Evolutionary conservation across 2,888 invertebrate genomes (phyloP).

Genomic region (Arctia plantaginis): DNA sequence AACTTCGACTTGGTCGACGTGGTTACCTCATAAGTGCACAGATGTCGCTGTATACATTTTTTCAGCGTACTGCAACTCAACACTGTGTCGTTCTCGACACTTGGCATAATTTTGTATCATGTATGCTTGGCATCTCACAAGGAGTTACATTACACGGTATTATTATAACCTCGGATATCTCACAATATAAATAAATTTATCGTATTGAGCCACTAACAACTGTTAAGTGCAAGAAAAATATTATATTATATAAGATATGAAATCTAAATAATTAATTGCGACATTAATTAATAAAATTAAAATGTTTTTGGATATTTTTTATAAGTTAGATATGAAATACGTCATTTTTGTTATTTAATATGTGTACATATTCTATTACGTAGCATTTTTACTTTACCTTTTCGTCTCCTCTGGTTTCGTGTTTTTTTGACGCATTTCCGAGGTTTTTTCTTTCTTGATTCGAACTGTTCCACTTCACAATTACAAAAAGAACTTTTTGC

Average conservation of each 20-base stretch:
- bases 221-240: slow-evolving; percentile 28
- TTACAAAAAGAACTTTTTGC: slow-evolving; percentile 54
- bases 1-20: slow-evolving; percentile 17
- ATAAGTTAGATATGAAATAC: background rate
- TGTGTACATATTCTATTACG: background rate
- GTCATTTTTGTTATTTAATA: background rate
- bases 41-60: slow-evolving; percentile 52
- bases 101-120: slow-evolving; percentile 26
- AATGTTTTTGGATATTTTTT: background rate
- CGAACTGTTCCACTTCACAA: slow-evolving; percentile 35
- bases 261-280: background rate
- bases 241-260: background rate
- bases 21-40: slow-evolving; percentile 41
- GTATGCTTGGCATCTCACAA: slow-evolving; percentile 46
- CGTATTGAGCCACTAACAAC: slow-evolving; percentile 23
- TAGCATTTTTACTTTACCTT: slow-evolving; percentile 47
- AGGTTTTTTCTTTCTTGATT: slow-evolving; percentile 26
- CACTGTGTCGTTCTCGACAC: slow-evolving; percentile 26
- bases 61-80: slow-evolving; percentile 41
- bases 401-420: slow-evolving; percentile 53
- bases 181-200: slow-evolving; percentile 34
- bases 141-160: slow-evolving; percentile 56
- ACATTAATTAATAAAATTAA: background rate
- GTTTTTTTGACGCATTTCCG: slow-evolving; percentile 43
- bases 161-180: slow-evolving; percentile 53